Base-by-base conservation (phyloP, 1,140 invertebrate genomes). In the Papilio xuthus region DNA sequence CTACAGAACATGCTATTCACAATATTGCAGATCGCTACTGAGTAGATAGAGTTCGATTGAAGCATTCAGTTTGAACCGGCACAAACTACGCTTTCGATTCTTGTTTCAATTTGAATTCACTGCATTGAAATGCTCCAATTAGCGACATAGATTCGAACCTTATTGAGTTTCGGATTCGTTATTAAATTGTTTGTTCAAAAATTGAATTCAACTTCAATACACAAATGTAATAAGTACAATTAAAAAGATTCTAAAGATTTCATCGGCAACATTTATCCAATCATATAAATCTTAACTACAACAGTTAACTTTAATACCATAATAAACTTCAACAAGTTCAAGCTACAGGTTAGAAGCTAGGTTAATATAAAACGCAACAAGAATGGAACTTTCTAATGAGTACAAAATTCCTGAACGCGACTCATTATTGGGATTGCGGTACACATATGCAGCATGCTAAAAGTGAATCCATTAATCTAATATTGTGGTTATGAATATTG, bases 71-170 rank as follows among this genome's bases (percentile, higher is more conserved):
- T 67, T 7, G 23, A 63, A 26, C 60, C 60, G 60, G 53, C n/a
- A 10, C 60, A 3, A 12, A 23, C 20, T 67, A 15, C 26, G 26
- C 15, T 18, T 63, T 28, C 26, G 26, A 67, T 28, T 67, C 23
- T 67, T 15, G 26, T 67, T 67, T 67, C 60, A 67, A 15, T 67
- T 67, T 67, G 26, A 67, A 67, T 67, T 67, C 60, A 26, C 23
- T 67, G 23, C 60, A 67, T 32, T 67, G 60, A 28, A 67, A 32
- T 67, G 60, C 60, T 67, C 60, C 60, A 67, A 67, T 67, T 67
- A 67, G 6, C 60, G 23, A 67, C 56, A 26, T 60, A 26, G 60
- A 28, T 26, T 67, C 60, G 60, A 67, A 67, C 13, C 12, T 32
- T 67, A 67, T 67, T 67, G 60, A 67, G 60, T 67, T 26, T 32